These are phyloP conservation scores for Neopipo cinnamomea DNA, from an alignment of 2,113 vertebrate genomes.

Conservation along the genomic window DNA sequence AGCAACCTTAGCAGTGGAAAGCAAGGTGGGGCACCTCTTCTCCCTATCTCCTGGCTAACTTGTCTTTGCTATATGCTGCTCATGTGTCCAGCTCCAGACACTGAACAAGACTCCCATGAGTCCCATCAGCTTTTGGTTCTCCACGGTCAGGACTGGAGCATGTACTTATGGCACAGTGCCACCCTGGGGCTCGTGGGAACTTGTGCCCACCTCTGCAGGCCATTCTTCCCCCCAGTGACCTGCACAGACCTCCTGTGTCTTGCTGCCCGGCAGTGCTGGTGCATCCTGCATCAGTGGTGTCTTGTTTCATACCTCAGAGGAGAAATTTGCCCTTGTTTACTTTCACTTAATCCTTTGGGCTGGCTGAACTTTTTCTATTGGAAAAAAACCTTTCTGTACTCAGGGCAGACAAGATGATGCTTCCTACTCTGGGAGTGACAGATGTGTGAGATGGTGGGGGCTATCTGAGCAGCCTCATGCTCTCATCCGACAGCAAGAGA, in stretches of 20 bases:
- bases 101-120: neutral
- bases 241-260: neutral
- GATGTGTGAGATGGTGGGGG: neutral
- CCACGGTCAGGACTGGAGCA: neutral
- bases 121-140: neutral
- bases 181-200: neutral
- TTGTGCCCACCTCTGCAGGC: neutral
- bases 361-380: neutral
- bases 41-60: neutral
- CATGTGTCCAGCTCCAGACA: neutral
- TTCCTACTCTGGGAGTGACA: neutral
- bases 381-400: neutral
- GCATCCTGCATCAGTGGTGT: neutral
- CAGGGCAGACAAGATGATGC: neutral
- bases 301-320: no score
- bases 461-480: neutral
- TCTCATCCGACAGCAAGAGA: neutral
- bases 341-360: neutral
- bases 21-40: neutral
- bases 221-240: neutral
- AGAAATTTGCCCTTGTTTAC: neutral
- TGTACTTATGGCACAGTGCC: neutral
- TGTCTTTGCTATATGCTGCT: neutral
- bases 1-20: neutral
- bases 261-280: neutral